These are phyloP conservation scores for Zelostemma sp. DNA, from an alignment of 1,140 invertebrate species.

Conservation along the genomic window DNA sequence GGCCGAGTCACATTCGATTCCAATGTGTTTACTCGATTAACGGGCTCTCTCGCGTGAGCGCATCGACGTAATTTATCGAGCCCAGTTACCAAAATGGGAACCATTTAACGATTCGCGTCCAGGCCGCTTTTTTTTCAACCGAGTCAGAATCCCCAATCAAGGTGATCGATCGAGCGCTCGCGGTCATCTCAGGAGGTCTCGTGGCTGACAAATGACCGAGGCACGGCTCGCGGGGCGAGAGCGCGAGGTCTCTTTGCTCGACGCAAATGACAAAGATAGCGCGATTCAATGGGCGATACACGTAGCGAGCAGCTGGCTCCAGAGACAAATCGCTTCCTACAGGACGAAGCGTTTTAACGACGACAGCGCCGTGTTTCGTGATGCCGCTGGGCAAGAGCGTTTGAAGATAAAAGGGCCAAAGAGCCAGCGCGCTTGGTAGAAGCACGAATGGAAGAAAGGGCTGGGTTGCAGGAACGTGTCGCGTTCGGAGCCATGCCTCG, in stretches of 20 bases:
- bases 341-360: slow-evolving; percentile 23
- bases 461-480: slow-evolving; percentile 15
- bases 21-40: neutral
- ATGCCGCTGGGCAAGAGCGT: slow-evolving; percentile 12
- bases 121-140: slow-evolving; percentile 16
- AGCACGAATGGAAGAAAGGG: neutral
- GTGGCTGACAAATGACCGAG: slow-evolving; percentile 26
- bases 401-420: slow-evolving; percentile 8
- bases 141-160: slow-evolving; percentile 36
- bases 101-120: slow-evolving; percentile 28
- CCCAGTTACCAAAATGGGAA: slow-evolving; percentile 5
- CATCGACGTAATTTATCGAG: slow-evolving; percentile 24
- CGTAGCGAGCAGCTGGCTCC: slow-evolving; percentile 16
- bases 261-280: slow-evolving; percentile 38
- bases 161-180: slow-evolving; percentile 30
- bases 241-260: slow-evolving; percentile 11
- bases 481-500: slow-evolving; percentile 34
- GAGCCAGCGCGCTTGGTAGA: neutral
- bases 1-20: too few species aligned
- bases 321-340: slow-evolving; percentile 38
- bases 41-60: neutral
- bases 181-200: slow-evolving; percentile 35
- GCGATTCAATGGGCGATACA: slow-evolving; percentile 31
- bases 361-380: slow-evolving; percentile 26
- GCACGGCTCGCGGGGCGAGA: slow-evolving; percentile 18